phyloP scores from a whole-genome alignment of 92 coral and sea anemone species.

The Porites lobata region DNA sequence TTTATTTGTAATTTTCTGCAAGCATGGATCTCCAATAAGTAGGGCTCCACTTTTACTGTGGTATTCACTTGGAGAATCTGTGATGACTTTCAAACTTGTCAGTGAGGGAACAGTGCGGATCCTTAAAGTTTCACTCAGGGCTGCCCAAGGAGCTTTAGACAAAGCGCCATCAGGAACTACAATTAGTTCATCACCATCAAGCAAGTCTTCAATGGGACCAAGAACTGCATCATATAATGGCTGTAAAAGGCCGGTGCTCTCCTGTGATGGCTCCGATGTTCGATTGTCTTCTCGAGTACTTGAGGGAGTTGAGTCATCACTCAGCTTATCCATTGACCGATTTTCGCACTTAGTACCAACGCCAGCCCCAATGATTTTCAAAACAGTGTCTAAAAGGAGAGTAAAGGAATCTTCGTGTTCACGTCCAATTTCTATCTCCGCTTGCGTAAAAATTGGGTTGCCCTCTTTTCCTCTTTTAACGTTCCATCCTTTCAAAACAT shows the following conservation, averaged over 20 bases:
- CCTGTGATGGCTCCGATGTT: neutral
- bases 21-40: neutral
- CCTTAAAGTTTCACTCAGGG: neutral
- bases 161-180: no score
- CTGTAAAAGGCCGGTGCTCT: neutral
- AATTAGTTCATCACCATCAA: no score
- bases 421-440: neutral
- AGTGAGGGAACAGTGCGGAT: no score
- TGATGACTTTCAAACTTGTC: neutral
- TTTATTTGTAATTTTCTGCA: neutral
- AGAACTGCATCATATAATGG: neutral
- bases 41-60: neutral
- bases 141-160: neutral
- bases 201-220: neutral
- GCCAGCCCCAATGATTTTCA: neutral
- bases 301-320: neutral
- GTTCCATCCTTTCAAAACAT: no score
- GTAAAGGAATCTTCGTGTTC: neutral
- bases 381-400: neutral
- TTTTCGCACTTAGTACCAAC: neutral
- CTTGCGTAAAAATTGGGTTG: neutral
- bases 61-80: neutral
- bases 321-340: neutral
- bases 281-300: neutral
- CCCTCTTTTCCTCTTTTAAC: neutral